A percentile compares a stretch with the other conserved stretches of the same genome.
Conservation (phyloP, 2,113 vertebrate species). For the Herpetotheres cachinnans region DNA sequence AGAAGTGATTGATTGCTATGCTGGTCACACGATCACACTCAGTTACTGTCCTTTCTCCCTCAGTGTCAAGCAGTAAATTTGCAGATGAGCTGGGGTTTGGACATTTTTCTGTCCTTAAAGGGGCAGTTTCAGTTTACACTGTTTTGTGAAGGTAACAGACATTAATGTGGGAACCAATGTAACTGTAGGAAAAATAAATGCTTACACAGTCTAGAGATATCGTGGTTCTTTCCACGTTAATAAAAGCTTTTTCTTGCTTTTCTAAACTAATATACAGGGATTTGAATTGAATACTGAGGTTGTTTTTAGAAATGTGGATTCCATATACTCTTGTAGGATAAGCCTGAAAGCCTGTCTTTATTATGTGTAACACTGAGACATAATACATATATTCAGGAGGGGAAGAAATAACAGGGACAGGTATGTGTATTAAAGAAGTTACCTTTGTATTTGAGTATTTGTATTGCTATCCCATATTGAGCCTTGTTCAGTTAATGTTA, state of each 20-base stretch:
- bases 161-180: not conserved
- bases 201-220: accelerated
- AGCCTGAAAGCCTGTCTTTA: not conserved
- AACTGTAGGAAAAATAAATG: not conserved
- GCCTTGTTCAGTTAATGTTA: not conserved
- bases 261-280: not conserved
- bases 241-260: not conserved
- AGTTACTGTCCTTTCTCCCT: conserved; percentile 10
- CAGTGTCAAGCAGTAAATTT: conserved; percentile 23
- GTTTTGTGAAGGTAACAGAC: not conserved
- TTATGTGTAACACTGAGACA: not conserved
- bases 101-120: not conserved
- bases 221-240: not conserved
- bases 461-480: not conserved
- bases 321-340: not conserved
- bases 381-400: accelerated
- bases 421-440: not conserved
- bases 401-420: not conserved
- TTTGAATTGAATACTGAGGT: not conserved
- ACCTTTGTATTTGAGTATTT: not conserved
- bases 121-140: not conserved
- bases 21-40: not conserved
- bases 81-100: not conserved
- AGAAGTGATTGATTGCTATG: not conserved
- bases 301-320: not conserved